Evolutionary conservation across 1,140 invertebrate genomes (phyloP).

Genomic region (Sarcophaga peregrina): DNA sequence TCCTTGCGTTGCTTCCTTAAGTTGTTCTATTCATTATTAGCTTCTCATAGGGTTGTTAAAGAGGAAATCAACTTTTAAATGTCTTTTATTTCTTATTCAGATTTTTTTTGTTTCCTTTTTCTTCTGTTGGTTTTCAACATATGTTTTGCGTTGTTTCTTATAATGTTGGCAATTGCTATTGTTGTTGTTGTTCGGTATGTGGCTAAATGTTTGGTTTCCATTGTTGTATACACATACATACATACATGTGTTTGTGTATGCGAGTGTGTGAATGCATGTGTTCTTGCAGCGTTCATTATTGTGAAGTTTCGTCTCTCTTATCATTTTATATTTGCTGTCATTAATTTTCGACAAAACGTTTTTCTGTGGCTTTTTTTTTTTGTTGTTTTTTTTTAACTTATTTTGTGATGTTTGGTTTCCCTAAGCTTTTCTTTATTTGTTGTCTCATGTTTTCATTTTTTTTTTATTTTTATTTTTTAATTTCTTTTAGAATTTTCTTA

Average conservation of each 20-base stretch:
- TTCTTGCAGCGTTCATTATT: neutral
- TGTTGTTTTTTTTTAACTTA: neutral
- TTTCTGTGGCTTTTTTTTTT: slow-evolving; percentile 21
- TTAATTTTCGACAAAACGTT: slow-evolving; percentile 39
- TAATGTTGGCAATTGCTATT: neutral
- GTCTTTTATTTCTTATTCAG: slow-evolving; percentile 10
- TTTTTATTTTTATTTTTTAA: slow-evolving; percentile 3
- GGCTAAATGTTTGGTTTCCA: neutral
- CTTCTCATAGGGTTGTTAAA: slow-evolving; percentile 25
- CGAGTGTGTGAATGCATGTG: too few relatives aligned
- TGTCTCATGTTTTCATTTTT: neutral
- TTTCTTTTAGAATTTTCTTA: neutral
- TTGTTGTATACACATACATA: neutral
- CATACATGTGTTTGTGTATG: neutral
- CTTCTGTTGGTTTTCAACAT: slow-evolving; percentile 19
- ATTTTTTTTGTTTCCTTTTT: neutral
- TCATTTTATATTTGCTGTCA: slow-evolving; percentile 39
- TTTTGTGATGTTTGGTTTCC: slow-evolving; percentile 4
- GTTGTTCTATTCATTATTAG: slow-evolving; percentile 26
- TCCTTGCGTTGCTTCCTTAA: neutral
- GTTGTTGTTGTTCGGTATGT: slow-evolving; percentile 7
- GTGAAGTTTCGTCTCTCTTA: slow-evolving; percentile 2
- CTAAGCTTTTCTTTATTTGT: slow-evolving; percentile 29
- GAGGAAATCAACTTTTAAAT: slow-evolving; percentile 35
- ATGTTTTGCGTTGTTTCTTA: slow-evolving; percentile 14